Percentiles rank a stretch among this genome's conserved stretches.
These are phyloP conservation scores for Chalcis sispes DNA, from an alignment of 2,888 invertebrate genomes.

Conservation along the genomic window DNA sequence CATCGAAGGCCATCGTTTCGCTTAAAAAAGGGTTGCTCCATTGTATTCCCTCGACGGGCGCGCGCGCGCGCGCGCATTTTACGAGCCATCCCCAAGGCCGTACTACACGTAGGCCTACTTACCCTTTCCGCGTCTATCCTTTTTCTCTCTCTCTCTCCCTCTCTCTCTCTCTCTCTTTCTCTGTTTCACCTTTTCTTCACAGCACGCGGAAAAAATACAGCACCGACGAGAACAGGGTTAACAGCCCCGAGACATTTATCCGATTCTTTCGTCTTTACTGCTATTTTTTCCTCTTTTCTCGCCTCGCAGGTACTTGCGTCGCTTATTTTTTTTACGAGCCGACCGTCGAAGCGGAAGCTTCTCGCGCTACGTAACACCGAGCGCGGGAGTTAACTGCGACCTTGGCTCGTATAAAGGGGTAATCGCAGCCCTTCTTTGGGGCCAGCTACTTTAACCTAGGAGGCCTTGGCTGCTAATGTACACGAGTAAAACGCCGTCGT, in stretches of 20 bases:
- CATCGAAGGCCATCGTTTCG: conserved; percentile 17
- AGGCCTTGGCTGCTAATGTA: conserved; percentile 2
- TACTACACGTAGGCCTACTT: conserved; percentile 15
- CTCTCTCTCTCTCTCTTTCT: no score
- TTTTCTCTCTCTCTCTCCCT: no score
- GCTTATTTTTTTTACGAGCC: conserved; percentile 69
- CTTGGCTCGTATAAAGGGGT: conserved; percentile 75
- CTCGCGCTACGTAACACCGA: no score
- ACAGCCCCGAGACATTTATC: conserved; percentile 57
- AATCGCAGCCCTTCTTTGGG: conserved; percentile 67
- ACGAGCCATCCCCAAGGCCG: conserved; percentile 60
- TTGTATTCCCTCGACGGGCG: no score
- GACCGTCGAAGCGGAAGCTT: no score
- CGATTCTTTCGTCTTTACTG: conserved; percentile 34
- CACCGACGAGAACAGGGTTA: conserved; percentile 67
- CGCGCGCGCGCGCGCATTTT: no score
- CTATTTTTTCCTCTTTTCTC: background rate
- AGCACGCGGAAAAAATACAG: no score
- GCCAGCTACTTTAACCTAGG: background rate
- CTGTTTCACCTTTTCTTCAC: no score
- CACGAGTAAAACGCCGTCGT: background rate
- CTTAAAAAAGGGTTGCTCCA: conserved; percentile 62
- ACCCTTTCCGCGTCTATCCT: conserved; percentile 16
- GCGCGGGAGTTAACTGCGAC: conserved; percentile 58
- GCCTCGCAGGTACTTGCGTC: conserved; percentile 59